phyloP scores from a whole-genome alignment of 1,140 invertebrate genomes.

The Drosophila parvula region DNA sequence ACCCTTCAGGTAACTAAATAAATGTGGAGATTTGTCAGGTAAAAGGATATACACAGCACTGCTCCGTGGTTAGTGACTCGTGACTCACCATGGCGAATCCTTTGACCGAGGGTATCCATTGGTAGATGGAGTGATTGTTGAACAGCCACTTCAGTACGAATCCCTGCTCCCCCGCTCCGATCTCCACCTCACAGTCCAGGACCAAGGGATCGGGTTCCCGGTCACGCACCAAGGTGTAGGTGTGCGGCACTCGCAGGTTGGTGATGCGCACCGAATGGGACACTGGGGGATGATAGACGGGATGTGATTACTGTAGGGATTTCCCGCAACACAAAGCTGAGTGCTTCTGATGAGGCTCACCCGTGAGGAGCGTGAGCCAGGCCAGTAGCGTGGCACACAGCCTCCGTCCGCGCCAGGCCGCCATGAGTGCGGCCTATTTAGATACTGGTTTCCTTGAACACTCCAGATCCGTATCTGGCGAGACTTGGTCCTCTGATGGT shows the following conservation, averaged over 20 bases:
- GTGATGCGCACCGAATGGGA: slow-evolving; percentile 81
- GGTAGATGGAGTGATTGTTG: slow-evolving; percentile 83
- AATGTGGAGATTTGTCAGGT: slow-evolving; percentile 1
- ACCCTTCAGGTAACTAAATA: background rate
- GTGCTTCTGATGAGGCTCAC: slow-evolving; percentile 37
- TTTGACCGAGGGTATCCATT: slow-evolving; percentile 83
- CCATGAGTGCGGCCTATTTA: slow-evolving; percentile 60
- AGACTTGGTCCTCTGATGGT: slow-evolving; percentile 5
- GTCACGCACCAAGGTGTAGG: slow-evolving; percentile 78
- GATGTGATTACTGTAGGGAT: background rate
- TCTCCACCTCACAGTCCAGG: slow-evolving; percentile 83
- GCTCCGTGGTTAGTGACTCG: background rate
- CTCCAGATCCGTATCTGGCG: slow-evolving; percentile 22
- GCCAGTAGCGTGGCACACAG: slow-evolving; percentile 70
- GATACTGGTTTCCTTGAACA: slow-evolving; percentile 24
- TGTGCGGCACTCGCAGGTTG: slow-evolving; percentile 80
- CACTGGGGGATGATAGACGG: slow-evolving; percentile 37
- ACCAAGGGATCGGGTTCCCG: slow-evolving; percentile 78
- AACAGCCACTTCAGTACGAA: slow-evolving; percentile 84
- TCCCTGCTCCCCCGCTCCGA: slow-evolving; percentile 74
- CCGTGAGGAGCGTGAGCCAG: slow-evolving; percentile 76
- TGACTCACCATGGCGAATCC: slow-evolving; percentile 83
- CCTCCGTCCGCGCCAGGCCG: slow-evolving; percentile 66
- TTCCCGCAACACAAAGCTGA: background rate
- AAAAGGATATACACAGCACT: slow-evolving; percentile 11